A percentile compares a stretch with the other conserved stretches of the same genome.
These are phyloP conservation scores for Coptotermes formosanus DNA, from an alignment of 1,140 invertebrate species.

Conservation along the genomic window DNA sequence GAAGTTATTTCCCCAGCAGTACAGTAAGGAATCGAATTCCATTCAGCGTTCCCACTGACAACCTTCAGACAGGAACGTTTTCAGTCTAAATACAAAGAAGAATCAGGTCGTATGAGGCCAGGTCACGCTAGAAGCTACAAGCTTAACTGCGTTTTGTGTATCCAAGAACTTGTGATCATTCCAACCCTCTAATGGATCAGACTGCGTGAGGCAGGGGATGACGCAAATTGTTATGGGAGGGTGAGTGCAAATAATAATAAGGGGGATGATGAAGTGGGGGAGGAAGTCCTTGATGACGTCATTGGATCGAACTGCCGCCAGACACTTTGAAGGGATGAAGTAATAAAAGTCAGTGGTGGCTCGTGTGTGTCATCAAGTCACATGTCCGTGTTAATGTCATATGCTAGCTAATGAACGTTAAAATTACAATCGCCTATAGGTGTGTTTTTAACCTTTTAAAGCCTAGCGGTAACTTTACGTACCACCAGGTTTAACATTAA, in stretches of 20 bases:
- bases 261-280: conserved; percentile 9
- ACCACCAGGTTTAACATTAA: too few relatives aligned
- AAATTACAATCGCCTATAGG: too few relatives aligned
- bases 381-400: too few relatives aligned
- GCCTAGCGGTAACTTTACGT: too few relatives aligned
- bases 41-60: background rate
- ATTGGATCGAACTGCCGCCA: conserved; percentile 17
- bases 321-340: background rate
- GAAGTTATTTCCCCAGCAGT: too few relatives aligned
- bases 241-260: conserved; percentile 16
- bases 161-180: background rate
- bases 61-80: background rate
- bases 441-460: too few relatives aligned
- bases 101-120: background rate
- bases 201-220: background rate
- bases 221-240: conserved; percentile 14
- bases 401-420: too few relatives aligned
- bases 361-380: background rate
- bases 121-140: background rate
- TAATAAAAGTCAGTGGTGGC: background rate
- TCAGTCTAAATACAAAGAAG: background rate
- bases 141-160: conserved; percentile 6
- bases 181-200: background rate
- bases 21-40: background rate
- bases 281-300: conserved; percentile 17